These are phyloP conservation scores for Bombus impatiens DNA, from an alignment of 1,140 invertebrate species.

Conservation along the genomic window DNA sequence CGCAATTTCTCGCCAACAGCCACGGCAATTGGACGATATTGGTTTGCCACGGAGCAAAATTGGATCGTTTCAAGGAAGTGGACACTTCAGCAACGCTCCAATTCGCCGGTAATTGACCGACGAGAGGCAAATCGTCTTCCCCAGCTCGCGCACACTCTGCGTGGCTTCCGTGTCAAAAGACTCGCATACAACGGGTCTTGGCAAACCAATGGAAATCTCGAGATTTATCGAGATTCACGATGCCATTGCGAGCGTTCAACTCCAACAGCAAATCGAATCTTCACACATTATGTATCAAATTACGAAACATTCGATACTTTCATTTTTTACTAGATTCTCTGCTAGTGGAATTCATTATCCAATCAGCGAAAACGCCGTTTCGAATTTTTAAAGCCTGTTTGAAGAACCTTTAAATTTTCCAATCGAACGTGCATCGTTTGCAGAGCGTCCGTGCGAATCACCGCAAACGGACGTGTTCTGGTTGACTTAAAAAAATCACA, in stretches of 20 bases:
- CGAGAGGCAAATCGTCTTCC: conserved; percentile 42
- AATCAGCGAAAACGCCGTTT: background rate
- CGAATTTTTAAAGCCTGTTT: background rate
- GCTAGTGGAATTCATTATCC: background rate
- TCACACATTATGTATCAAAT: background rate
- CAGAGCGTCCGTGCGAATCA: background rate
- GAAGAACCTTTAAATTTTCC: background rate
- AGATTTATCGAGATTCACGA: background rate
- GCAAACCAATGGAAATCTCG: conserved; percentile 12
- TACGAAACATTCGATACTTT: background rate
- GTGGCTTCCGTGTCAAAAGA: conserved; percentile 36
- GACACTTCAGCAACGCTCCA: conserved; percentile 50
- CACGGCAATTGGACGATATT: conserved; percentile 63
- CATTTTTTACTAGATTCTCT: background rate
- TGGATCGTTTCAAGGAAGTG: conserved; percentile 64
- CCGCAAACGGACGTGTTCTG: background rate
- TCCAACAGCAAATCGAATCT: background rate
- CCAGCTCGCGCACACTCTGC: background rate
- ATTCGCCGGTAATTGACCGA: conserved; percentile 60
- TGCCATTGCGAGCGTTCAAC: background rate
- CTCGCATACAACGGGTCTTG: background rate
- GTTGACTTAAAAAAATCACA: conserved; percentile 24
- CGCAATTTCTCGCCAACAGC: conserved; percentile 42
- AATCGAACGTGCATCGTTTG: background rate
- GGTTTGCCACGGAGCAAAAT: conserved; percentile 49